Evolutionary conservation across 2,797 vertebrate genomes (phyloP), one percentile per base, ranked within the genome.

Genomic region (Crenichthys baileyi): DNA sequence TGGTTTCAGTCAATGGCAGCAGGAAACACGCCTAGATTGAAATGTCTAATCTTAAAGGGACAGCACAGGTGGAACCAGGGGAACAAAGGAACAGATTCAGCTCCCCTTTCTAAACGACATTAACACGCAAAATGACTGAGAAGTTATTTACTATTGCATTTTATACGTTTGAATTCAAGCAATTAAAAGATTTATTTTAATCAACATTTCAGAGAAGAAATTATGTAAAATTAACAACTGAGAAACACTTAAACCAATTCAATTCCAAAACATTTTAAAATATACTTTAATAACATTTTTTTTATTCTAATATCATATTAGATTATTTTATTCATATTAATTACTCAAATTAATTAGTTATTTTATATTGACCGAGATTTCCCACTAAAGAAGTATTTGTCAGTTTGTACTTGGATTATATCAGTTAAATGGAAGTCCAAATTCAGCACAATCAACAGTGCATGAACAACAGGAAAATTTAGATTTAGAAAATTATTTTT

Each of bases 1-100:
- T 78, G 85, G 83, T 89, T 93, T 93, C 80, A 90, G 91, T 96
- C 94, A 94, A 95, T 94, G 94, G 94, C 87, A 94, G 93, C 93
- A 95, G 94, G 94, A 96, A 96, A 96, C 95, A 96, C 96, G 96
- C 96, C 96, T 95, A 95, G 93, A 94, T 93, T 92, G 89, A 94
- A 94, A 86, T 87, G 88, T 92, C 91, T 90, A 75, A 88, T 94
- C 95, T 96, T 96, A 96, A 96, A 96, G 95, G 92, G 93, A 46
- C 94, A 95, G 95, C 65, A 88, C 90, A 92, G 89, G 90, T 92
- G 70, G 36, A 87, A 50, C n/a, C 55, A n/a, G 71, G 18, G 81
- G 90, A 94, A 96, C 94, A 96, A 96, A 95, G 94, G 87, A 41
- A 89, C 72, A 44, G 16, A 77, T 53, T 46, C 79, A 77, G 55